Percentiles rank a stretch among this genome's conserved stretches.
phyloP scores from a whole-genome alignment of 2,113 vertebrate genomes.

The Paedocypris sp. region DNA sequence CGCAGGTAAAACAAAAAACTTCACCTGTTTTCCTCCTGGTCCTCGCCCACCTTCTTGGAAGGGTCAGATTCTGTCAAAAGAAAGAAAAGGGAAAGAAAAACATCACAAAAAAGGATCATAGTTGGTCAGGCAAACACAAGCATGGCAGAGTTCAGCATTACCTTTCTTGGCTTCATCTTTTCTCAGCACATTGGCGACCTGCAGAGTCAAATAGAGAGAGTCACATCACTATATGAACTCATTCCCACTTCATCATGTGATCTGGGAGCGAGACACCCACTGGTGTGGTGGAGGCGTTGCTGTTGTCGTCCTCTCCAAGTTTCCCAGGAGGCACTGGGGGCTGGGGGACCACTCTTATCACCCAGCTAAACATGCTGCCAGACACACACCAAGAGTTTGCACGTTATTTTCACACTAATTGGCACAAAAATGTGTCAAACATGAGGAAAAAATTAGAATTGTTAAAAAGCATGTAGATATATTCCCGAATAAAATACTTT shows the following conservation, averaged over 20 bases:
- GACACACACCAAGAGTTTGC: background rate
- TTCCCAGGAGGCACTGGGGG: conserved; percentile 45
- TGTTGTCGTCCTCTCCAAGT: conserved; percentile 36
- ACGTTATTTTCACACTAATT: too few relatives aligned
- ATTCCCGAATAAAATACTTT: too few relatives aligned
- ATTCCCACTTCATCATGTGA: too few relatives aligned
- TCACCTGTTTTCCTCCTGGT: conserved; percentile 42
- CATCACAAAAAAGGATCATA: background rate
- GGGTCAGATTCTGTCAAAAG: conserved; percentile 36
- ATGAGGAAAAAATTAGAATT: background rate
- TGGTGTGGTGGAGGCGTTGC: background rate
- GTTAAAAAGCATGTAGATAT: too few relatives aligned
- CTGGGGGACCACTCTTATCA: conserved; percentile 62
- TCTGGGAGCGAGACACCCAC: conserved; percentile 40
- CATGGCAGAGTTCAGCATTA: conserved; percentile 10
- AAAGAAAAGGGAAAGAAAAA: too few relatives aligned
- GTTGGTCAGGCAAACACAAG: background rate
- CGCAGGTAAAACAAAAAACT: background rate
- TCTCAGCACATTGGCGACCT: conserved; percentile 54
- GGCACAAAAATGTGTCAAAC: background rate
- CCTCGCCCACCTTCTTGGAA: conserved; percentile 33
- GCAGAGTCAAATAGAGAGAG: background rate
- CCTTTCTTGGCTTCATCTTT: conserved; percentile 41
- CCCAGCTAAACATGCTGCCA: conserved; percentile 62
- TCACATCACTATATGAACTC: background rate